Evolutionary conservation across 2,113 vertebrate species (phyloP).

Genomic region (Tenrec ecaudatus): DNA sequence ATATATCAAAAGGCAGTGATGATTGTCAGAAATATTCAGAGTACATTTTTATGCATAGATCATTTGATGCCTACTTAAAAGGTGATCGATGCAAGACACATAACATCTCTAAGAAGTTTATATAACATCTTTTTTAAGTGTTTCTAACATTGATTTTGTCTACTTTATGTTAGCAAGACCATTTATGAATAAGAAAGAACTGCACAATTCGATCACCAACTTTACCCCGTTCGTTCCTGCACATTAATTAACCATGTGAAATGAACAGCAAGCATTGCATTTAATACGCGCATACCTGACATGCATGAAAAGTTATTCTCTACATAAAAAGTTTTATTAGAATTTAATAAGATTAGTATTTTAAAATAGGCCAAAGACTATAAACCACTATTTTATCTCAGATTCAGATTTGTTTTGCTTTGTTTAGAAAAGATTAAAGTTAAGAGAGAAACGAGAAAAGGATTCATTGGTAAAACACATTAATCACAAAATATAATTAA

Average conservation of each 20-base stretch:
- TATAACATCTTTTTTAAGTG: background rate
- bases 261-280: background rate
- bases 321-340: background rate
- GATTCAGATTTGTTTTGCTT: background rate
- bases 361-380: no score
- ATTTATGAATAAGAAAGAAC: background rate
- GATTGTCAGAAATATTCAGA: no score
- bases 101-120: constrained; percentile 13
- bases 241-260: background rate
- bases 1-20: no score
- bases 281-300: background rate
- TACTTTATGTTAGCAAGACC: background rate
- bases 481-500: background rate
- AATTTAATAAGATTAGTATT: background rate
- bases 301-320: background rate
- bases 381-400: background rate
- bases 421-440: background rate
- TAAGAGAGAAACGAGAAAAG: background rate
- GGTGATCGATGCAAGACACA: background rate
- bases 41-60: background rate
- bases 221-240: background rate
- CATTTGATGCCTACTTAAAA: background rate
- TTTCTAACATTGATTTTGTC: background rate
- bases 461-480: background rate
- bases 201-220: background rate